Base-by-base conservation (phyloP, 2,888 invertebrate genomes). In the Drosophila pseudotalamancana region DNA sequence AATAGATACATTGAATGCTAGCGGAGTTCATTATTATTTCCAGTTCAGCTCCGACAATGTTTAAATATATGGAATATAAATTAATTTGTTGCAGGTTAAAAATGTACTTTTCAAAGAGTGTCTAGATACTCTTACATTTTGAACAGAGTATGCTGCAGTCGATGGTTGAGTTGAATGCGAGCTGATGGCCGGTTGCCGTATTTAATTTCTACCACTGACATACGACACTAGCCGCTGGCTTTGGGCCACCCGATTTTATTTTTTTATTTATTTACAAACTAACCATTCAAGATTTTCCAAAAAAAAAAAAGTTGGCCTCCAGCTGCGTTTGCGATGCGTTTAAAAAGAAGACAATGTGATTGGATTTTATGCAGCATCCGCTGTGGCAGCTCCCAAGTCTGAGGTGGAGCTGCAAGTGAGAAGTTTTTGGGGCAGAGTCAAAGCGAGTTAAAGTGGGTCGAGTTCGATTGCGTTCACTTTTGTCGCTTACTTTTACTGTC, bases 401-500 rank as follows among this genome's bases (percentile, higher is more conserved):
- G 14, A 14, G 8, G 14, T 59, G 37, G 23, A 19, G 18, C 8
- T 11, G 19, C 16, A 32, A 40, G 29, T 31, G 69, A 53, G 62
- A 69, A 74, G 2, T 21, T 40, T 42, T 63, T 25, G 6, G 25
- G 29, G 60, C 35, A 16, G 21, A 19, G 19, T 12, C 29, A 12
- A 29, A 43, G 21, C 14, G 19, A 6, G 50, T 21, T 48, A 46
- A 72, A 72, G 83, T 72, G 60, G 71, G 72, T 86, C 81, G 67
- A 56, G 53, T 66, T 63, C 70, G 69, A 81, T 67, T 72, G 87
- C 87, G 84, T 87, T 81, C 87, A 81, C 81, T 81, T 81, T 81
- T 84, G 57, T 80, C 49, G 40, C 50, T 75, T 80, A 87, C 84
- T 84, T 87, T 87, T 84, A 86, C 88, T 84, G 84, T 87, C 88